Percentiles rank a stretch among this genome's conserved stretches.
Conservation (phyloP, 2,888 invertebrate genomes). For the Pristionchus japonicus region DNA sequence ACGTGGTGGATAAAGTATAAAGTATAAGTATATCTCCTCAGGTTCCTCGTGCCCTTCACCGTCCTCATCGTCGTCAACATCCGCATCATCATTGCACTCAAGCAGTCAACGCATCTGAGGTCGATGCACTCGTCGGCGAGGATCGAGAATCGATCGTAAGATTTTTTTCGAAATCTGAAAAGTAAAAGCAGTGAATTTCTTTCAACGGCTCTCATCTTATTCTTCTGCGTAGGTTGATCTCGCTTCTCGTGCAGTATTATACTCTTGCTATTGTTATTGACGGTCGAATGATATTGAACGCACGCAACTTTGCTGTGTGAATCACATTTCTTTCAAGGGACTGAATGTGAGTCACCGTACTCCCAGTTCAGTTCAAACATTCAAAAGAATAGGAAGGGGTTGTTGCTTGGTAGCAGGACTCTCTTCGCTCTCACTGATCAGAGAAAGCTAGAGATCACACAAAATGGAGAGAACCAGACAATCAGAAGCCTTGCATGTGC, state of each 20-base stretch:
- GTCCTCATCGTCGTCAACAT: conserved; percentile 72
- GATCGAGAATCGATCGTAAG: conserved; percentile 41
- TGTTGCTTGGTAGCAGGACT: background rate
- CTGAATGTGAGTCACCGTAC: background rate
- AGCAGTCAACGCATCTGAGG: conserved; percentile 35
- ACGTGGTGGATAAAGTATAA: too few species aligned
- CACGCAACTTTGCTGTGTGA: background rate
- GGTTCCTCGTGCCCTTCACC: conserved; percentile 65
- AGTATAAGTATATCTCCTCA: background rate
- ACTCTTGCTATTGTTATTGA: background rate
- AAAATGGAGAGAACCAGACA: background rate
- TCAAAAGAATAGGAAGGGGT: background rate
- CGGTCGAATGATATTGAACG: background rate
- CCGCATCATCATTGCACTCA: conserved; percentile 68
- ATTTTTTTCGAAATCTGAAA: too few species aligned
- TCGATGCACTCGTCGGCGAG: conserved; percentile 43
- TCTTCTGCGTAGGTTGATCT: too few species aligned
- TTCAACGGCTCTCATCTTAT: too few species aligned
- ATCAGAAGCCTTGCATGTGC: background rate
- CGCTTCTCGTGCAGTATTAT: too few species aligned
- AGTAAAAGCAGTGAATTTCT: too few species aligned
- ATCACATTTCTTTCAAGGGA: background rate
- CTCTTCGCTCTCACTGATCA: background rate
- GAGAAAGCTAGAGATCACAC: too few species aligned
- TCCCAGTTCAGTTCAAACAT: background rate